Base-by-base conservation (phyloP, 2,888 invertebrate species). In the Netelia virgata region DNA sequence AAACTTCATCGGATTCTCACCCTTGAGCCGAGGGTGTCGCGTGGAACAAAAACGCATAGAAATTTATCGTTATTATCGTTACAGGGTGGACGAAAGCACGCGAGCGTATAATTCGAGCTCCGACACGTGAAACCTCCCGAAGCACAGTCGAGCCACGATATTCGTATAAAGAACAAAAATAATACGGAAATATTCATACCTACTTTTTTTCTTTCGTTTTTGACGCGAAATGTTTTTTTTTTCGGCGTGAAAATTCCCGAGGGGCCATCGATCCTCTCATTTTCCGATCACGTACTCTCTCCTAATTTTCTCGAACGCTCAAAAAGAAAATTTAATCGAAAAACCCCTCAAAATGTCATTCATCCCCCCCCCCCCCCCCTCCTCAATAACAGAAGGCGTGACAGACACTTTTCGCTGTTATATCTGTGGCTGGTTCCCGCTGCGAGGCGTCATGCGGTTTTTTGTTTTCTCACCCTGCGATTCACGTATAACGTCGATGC, bases 61-160 rank as follows among this genome's bases (percentile, higher is more conserved):
- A 77, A 84, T 81, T 72, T 72, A 78, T 73, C 77, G 72, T 53
- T 73, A 69, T 59, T 74, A 79, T 83, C 63, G 61, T 57, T 74
- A 69, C 50, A 20, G 50, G 50, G 57, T 61, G 75, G 43, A 80
- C 70, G 23, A 53, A 11, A 43, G 18, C 75, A 70, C 64, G 41
- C 72, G 43, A 64, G 23, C 66, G 72, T 64, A 75, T 70, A 61
- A 83, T 82, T 28, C 18, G 14, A 53, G 23, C 10, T 5, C 69
- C 6, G 16, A 53, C 43, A 43, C 23, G 10, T 23, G 59, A 41
- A n/a, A 16, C 6, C 9, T 57, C 5, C 57, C 16, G 9, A 57
- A 20, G 10, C 20, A 18, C 10, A 6, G 6, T 36, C 36, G 36
- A 36, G 6, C 1, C 36, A 5, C 6, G 36, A 36, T 0, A 36